Percentiles rank a stretch among this genome's conserved stretches.
Conservation (phyloP, 1,140 invertebrate genomes). For the Vollenhovia emeryi region DNA sequence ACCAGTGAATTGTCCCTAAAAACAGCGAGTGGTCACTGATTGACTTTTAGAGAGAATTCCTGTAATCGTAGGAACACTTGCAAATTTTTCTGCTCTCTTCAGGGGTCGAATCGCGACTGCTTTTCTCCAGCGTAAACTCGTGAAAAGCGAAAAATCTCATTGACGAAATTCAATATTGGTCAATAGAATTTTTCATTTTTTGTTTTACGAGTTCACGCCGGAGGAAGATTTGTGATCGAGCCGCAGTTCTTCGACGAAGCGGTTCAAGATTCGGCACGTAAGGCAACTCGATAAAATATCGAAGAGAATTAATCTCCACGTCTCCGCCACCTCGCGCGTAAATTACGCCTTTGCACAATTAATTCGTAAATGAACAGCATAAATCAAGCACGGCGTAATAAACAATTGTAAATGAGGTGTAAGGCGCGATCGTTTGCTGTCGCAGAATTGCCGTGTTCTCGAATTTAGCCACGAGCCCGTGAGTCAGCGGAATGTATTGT, state of each 20-base stretch:
- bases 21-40: no score
- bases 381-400: background rate
- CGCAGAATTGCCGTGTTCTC: background rate
- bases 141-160: no score
- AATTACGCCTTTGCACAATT: background rate
- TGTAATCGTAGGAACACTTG: background rate
- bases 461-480: background rate
- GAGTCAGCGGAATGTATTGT: background rate
- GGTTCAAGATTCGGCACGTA: background rate
- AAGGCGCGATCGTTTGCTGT: background rate
- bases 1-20: no score
- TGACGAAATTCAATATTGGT: no score
- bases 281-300: background rate
- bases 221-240: no score
- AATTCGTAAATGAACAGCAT: background rate
- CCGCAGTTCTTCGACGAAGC: background rate
- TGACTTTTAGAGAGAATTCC: no score
- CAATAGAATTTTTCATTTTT: no score
- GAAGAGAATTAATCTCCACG: background rate
- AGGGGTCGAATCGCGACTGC: no score
- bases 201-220: no score
- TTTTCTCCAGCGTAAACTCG: no score
- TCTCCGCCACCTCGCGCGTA: background rate
- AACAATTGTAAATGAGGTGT: background rate
- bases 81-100: background rate